Conservation (phyloP, 2,888 invertebrate genomes). For the Tupiocoris notatus region DNA sequence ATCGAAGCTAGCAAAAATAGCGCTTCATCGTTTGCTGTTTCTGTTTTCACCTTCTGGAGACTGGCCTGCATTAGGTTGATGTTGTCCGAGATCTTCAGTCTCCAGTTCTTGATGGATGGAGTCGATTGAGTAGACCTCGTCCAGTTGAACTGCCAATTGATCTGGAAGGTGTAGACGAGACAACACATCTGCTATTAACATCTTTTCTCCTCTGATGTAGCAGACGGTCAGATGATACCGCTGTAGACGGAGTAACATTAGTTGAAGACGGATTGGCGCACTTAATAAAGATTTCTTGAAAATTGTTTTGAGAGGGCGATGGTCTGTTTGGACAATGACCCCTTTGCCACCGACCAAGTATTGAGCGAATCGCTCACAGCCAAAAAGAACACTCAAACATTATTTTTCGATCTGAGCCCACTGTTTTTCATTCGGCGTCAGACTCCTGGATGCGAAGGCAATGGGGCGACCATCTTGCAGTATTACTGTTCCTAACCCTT, state of each 20-base stretch:
- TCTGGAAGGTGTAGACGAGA: too few relatives aligned
- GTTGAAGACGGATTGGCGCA: slow-evolving; percentile 41
- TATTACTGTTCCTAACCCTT: not conserved
- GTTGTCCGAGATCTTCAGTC: slow-evolving; percentile 3
- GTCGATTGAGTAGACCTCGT: too few relatives aligned
- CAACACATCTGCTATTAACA: not conserved
- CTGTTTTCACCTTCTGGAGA: not conserved
- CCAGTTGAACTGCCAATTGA: too few relatives aligned
- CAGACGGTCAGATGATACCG: slow-evolving; percentile 4
- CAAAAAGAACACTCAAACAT: not conserved
- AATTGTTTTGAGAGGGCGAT: too few relatives aligned
- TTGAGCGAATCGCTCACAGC: not conserved
- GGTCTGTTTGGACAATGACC: too few relatives aligned
- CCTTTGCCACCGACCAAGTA: not conserved
- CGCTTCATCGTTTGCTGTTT: not conserved
- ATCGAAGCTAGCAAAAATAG: not conserved
- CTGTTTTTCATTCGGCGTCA: not conserved
- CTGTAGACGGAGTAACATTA: slow-evolving; percentile 33
- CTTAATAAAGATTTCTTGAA: too few relatives aligned
- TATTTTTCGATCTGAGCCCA: not conserved
- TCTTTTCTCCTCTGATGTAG: slow-evolving; percentile 1
- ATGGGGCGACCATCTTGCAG: slow-evolving; percentile 9
- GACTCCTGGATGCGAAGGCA: not conserved
- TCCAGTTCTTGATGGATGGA: too few relatives aligned
- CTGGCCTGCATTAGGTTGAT: slow-evolving; percentile 2